These are phyloP conservation scores for Drosophila falleni DNA, from an alignment of 2,888 invertebrate genomes.

Conservation along the genomic window DNA sequence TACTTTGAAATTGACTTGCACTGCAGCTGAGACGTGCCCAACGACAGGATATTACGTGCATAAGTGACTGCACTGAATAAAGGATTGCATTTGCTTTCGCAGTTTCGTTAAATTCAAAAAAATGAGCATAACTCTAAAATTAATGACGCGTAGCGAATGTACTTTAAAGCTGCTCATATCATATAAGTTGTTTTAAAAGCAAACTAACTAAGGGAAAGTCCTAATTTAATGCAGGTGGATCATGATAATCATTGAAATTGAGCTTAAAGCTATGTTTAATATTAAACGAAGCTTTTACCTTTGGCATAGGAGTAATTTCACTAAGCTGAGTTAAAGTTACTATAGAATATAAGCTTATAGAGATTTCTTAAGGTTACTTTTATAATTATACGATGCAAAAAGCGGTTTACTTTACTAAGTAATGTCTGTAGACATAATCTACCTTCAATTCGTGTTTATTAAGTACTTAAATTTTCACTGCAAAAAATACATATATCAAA, in stretches of 20 bases:
- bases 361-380: too few species aligned
- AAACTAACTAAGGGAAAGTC: too few species aligned
- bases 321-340: too few species aligned
- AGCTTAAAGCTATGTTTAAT: neutral
- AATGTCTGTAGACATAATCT: too few species aligned
- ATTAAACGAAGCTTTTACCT: neutral
- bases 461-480: too few species aligned
- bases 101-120: constrained; percentile 8
- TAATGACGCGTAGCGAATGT: constrained; percentile 2
- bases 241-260: neutral
- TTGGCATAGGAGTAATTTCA: neutral
- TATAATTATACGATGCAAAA: too few species aligned
- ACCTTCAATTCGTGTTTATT: neutral
- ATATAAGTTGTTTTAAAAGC: neutral
- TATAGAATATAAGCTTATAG: too few species aligned
- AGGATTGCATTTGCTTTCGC: constrained; percentile 22
- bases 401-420: too few species aligned
- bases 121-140: constrained; percentile 36
- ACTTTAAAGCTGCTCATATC: neutral
- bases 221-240: neutral
- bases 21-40: constrained; percentile 63
- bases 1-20: constrained; percentile 57
- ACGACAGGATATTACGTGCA: constrained; percentile 69
- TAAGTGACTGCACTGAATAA: constrained; percentile 48
- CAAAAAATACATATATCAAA: too few species aligned